These are phyloP conservation scores for Odontothrips loti DNA, from an alignment of 2,888 invertebrate species.

Conservation along the genomic window DNA sequence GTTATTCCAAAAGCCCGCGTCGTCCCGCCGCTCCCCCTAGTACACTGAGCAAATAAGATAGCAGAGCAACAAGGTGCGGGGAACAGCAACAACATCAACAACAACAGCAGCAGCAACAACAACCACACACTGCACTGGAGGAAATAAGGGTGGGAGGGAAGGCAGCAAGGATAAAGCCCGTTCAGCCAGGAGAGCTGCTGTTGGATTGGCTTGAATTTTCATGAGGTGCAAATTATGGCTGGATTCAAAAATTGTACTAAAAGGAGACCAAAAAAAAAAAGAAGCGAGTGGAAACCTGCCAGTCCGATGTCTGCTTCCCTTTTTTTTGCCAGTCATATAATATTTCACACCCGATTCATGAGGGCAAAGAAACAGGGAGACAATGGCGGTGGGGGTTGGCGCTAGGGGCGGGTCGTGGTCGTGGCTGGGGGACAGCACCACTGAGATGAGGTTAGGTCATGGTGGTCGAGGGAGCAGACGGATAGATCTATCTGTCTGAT, in stretches of 20 bases:
- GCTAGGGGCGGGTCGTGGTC: not conserved
- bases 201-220: slow-evolving; percentile 4
- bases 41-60: too few species aligned
- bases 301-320: not conserved
- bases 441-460: too few species aligned
- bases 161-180: too few species aligned
- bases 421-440: not conserved
- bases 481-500: too few species aligned
- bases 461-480: not conserved
- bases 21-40: too few species aligned
- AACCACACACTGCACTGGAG: too few species aligned
- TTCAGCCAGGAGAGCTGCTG: not conserved
- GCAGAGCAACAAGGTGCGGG: too few species aligned
- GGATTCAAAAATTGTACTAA: not conserved
- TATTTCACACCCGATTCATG: not conserved
- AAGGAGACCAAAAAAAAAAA: not conserved
- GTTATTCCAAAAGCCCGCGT: too few species aligned
- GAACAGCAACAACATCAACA: too few species aligned
- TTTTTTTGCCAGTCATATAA: not conserved
- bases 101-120: too few species aligned
- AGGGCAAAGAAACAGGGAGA: not conserved
- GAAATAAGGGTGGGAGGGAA: too few species aligned
- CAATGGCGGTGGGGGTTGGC: not conserved
- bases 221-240: slow-evolving; percentile 13
- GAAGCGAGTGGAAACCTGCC: not conserved